Evolutionary conservation across 2,888 invertebrate species (phyloP).

Genomic region (Erebia ligea): DNA sequence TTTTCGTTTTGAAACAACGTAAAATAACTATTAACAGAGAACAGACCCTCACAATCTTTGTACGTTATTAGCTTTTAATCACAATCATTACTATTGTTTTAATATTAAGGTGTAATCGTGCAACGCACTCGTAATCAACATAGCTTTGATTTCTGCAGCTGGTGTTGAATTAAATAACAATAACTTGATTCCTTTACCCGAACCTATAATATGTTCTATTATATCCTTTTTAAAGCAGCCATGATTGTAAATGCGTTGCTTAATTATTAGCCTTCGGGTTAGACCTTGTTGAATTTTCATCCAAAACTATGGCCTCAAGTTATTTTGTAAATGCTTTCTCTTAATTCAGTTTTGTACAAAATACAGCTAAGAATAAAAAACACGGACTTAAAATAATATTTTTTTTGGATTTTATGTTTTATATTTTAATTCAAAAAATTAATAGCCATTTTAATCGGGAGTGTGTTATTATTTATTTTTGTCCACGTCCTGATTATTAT

Average conservation of each 20-base stretch:
- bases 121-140: neutral
- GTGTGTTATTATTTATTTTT: neutral
- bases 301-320: constrained; percentile 34
- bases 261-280: constrained; percentile 14
- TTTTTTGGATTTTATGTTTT: constrained; percentile 21
- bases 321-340: constrained; percentile 45
- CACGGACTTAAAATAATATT: constrained; percentile 22
- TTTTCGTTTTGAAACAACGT: constrained; percentile 59
- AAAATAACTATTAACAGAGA: constrained; percentile 62
- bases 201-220: neutral
- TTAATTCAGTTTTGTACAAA: constrained; percentile 27
- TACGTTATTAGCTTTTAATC: constrained; percentile 65
- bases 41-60: constrained; percentile 71
- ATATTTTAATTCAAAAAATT: constrained; percentile 23
- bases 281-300: constrained; percentile 36
- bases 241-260: neutral
- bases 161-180: neutral
- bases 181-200: neutral
- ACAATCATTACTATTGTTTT: constrained; percentile 45
- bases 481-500: neutral
- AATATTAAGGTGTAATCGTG: constrained; percentile 7
- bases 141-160: neutral
- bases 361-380: constrained; percentile 20
- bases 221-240: neutral
- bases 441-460: constrained; percentile 19